phyloP scores from a whole-genome alignment of 2,888 invertebrate genomes.

The Anodontia alba region DNA sequence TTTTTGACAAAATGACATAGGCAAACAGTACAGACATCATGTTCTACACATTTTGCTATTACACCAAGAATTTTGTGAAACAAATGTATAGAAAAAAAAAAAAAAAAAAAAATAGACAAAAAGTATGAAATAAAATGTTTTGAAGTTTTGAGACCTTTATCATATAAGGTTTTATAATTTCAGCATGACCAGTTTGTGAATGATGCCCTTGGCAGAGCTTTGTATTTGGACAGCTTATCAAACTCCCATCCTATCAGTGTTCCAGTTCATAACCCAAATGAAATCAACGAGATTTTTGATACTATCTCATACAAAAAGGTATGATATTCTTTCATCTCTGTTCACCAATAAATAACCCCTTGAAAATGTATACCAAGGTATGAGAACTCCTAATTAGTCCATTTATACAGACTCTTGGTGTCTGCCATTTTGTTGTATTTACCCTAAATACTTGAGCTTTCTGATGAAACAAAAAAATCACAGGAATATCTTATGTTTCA shows the following conservation, averaged over 20 bases:
- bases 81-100: background rate
- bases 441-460: too few species aligned
- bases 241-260: slow-evolving; percentile 96
- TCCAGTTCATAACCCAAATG: slow-evolving; percentile 93
- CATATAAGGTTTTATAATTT: background rate
- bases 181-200: slow-evolving; percentile 79
- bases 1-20: too few species aligned
- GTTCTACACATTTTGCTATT: background rate
- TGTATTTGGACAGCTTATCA: slow-evolving; percentile 91
- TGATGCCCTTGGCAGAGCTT: slow-evolving; percentile 86
- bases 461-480: too few species aligned
- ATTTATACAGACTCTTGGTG: too few species aligned
- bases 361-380: too few species aligned
- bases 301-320: slow-evolving; percentile 96
- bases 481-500: too few species aligned
- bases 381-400: too few species aligned
- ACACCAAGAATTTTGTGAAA: background rate
- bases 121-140: background rate
- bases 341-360: too few species aligned
- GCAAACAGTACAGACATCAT: background rate
- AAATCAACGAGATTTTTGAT: slow-evolving; percentile 97
- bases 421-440: too few species aligned
- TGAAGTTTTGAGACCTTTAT: background rate
- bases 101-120: background rate
- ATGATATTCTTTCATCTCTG: too few species aligned